These are phyloP conservation scores for Microdon myrmicae DNA, from an alignment of 2,888 invertebrate genomes.

Conservation along the genomic window DNA sequence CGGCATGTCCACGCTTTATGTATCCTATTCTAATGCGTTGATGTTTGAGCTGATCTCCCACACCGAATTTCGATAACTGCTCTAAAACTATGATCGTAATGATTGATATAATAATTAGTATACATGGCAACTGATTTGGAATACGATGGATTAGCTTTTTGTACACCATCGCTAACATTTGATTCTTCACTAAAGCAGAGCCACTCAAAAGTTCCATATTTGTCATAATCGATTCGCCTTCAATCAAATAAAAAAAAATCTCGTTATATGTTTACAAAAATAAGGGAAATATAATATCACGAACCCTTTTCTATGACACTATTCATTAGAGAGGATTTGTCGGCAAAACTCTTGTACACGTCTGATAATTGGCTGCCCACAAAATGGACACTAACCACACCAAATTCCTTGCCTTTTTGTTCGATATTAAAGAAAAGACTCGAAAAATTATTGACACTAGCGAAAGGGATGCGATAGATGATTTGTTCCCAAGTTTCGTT, in stretches of 20 bases:
- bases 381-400: conserved; percentile 56
- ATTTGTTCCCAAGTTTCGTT: conserved; percentile 59
- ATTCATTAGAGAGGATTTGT: conserved; percentile 13
- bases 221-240: too few relatives aligned
- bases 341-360: conserved; percentile 57
- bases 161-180: conserved; percentile 58
- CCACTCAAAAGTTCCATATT: too few relatives aligned
- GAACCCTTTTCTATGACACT: conserved; percentile 55
- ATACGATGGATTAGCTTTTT: conserved; percentile 58
- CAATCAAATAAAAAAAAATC: not conserved
- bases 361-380: conserved; percentile 56
- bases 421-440: conserved; percentile 57
- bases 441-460: conserved; percentile 52
- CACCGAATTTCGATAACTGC: too few relatives aligned
- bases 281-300: conserved; percentile 56
- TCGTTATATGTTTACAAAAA: not conserved
- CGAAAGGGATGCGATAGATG: conserved; percentile 52
- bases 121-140: too few relatives aligned
- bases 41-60: too few relatives aligned
- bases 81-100: conserved; percentile 70
- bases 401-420: conserved; percentile 53
- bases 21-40: too few relatives aligned
- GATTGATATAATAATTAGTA: conserved; percentile 57
- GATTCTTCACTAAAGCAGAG: conserved; percentile 52
- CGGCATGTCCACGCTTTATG: too few relatives aligned